Percentiles rank a stretch among this genome's conserved stretches.
Conservation (phyloP, 2,797 vertebrate genomes). For the Alosa sapidissima region DNA sequence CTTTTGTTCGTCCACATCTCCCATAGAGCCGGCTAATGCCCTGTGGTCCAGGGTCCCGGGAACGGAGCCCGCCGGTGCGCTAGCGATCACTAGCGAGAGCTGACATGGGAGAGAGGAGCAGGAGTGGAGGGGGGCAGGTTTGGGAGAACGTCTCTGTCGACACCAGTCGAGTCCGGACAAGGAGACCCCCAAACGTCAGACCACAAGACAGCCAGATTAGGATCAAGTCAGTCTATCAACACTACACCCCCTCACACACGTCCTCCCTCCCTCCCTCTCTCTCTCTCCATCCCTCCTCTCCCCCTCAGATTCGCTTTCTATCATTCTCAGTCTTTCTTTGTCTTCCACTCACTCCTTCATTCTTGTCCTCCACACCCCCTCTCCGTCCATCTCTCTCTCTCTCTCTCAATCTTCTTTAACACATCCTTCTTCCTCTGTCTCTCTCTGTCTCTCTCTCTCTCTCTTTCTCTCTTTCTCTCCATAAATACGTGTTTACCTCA, state of each 20-base stretch:
- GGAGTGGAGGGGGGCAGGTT: background rate
- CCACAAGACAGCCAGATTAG: constrained; percentile 47
- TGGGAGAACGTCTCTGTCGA: background rate
- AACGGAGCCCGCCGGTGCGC: background rate
- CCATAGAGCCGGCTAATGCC: background rate
- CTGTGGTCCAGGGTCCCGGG: background rate
- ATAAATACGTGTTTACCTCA: constrained; percentile 43
- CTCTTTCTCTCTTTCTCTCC: background rate
- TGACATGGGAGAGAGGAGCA: background rate
- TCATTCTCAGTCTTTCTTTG: background rate
- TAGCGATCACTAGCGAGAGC: background rate
- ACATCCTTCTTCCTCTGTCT: background rate
- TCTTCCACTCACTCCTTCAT: background rate
- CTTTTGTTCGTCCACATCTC: constrained; percentile 1
- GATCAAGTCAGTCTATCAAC: background rate
- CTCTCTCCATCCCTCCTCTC: constrained; percentile 35
- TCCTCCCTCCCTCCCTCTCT: constrained; percentile 24
- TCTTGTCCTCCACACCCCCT: background rate
- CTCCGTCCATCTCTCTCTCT: background rate
- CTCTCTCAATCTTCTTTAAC: background rate
- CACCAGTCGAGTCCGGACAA: background rate
- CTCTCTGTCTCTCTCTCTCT: background rate
- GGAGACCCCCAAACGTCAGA: constrained; percentile 27
- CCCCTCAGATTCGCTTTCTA: background rate
- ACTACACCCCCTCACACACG: background rate